Percentiles rank a stretch among this genome's conserved stretches.
phyloP scores from a whole-genome alignment of 2,113 vertebrate genomes.

The Alces alces region DNA sequence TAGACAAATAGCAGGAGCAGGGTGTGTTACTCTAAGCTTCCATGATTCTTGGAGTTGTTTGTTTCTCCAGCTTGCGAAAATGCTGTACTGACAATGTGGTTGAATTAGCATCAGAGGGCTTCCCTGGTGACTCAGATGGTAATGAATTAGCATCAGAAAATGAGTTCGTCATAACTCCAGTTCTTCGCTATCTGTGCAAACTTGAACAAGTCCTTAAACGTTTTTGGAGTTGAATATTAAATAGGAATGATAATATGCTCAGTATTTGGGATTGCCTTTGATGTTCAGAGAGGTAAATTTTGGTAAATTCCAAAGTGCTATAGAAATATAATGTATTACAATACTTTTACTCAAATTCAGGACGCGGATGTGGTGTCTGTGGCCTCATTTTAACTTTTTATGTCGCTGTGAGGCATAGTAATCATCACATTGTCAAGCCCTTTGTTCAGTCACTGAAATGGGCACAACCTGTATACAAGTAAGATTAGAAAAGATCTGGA shows the following conservation, averaged over 20 bases:
- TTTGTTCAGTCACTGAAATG: background rate
- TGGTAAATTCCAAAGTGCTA: background rate
- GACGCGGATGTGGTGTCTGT: background rate
- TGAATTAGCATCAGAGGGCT: background rate
- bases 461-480: background rate
- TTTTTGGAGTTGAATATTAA: background rate
- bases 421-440: background rate
- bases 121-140: background rate
- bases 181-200: background rate
- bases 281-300: background rate
- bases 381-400: background rate
- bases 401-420: background rate
- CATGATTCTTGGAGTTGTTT: background rate
- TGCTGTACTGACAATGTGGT: background rate
- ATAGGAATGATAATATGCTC: background rate
- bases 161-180: background rate
- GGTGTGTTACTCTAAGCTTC: background rate
- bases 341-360: background rate
- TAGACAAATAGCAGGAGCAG: background rate
- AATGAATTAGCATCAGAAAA: background rate
- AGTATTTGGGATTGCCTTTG: background rate
- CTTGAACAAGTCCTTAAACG: background rate
- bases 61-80: background rate
- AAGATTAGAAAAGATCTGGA: too few relatives aligned
- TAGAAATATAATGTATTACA: background rate